A percentile compares a stretch with the other conserved stretches of the same genome.
Conservation (phyloP, 1,140 invertebrate genomes). For the Protaetia brevitarsis region DNA sequence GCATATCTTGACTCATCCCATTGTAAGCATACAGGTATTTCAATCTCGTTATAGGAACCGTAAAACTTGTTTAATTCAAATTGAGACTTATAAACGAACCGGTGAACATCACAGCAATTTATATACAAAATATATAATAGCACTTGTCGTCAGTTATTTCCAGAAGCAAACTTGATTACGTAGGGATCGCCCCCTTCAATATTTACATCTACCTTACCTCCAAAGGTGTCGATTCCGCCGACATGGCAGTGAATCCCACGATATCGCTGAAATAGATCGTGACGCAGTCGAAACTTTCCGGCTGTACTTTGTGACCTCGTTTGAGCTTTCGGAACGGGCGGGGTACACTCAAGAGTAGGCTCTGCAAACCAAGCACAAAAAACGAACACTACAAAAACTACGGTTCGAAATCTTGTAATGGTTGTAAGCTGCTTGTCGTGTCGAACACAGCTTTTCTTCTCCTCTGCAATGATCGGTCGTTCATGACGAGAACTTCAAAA, state of each 20-base stretch:
- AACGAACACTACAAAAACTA: not conserved
- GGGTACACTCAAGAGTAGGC: slow-evolving; percentile 91
- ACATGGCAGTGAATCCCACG: slow-evolving; percentile 88
- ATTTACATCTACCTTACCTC: slow-evolving; percentile 61
- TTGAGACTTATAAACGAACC: too few species aligned
- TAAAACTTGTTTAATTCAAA: too few species aligned
- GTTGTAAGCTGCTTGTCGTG: not conserved
- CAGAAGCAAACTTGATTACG: not conserved
- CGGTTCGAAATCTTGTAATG: too few species aligned
- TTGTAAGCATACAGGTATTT: too few species aligned
- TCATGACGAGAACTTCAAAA: slow-evolving; percentile 86
- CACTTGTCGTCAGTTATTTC: not conserved
- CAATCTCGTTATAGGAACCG: too few species aligned
- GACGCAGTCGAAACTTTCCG: slow-evolving; percentile 83
- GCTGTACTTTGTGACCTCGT: slow-evolving; percentile 80
- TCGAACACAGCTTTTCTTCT: slow-evolving; percentile 84
- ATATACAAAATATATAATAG: too few species aligned
- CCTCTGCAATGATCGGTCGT: slow-evolving; percentile 93
- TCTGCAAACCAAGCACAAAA: slow-evolving; percentile 54
- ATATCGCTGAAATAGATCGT: slow-evolving; percentile 94
- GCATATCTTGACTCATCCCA: too few species aligned
- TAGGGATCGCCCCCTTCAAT: too few species aligned
- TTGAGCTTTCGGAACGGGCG: slow-evolving; percentile 91
- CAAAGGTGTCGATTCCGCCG: slow-evolving; percentile 82
- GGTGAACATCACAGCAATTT: too few species aligned